Percentiles rank a stretch among this genome's conserved stretches.
These are phyloP conservation scores for Ibidorhyncha struthersii DNA, from an alignment of 2,113 vertebrate species.

Conservation along the genomic window DNA sequence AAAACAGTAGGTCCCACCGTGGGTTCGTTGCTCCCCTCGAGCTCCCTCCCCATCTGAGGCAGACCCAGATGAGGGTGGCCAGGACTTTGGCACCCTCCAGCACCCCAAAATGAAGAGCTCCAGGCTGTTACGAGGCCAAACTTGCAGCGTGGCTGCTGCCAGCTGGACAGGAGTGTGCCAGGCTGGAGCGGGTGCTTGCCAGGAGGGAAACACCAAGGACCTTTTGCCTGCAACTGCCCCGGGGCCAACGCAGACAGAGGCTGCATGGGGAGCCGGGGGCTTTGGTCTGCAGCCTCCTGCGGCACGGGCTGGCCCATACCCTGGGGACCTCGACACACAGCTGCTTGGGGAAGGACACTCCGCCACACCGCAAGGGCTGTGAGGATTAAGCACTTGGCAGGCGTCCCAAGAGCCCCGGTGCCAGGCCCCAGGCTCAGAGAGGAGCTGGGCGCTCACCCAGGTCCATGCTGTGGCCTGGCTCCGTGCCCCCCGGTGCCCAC, in stretches of 20 bases:
- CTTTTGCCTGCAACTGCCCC: not conserved
- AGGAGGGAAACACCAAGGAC: not conserved
- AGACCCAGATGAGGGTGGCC: not conserved
- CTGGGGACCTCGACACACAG: not conserved
- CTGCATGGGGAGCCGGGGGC: not conserved
- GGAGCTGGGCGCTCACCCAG: not conserved
- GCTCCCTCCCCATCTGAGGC: not conserved
- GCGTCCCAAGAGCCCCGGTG: accelerated
- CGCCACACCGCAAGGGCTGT: accelerated
- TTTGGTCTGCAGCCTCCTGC: not conserved
- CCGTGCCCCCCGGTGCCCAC: not conserved
- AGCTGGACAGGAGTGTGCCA: not conserved
- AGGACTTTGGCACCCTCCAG: not conserved
- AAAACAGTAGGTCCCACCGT: not conserved
- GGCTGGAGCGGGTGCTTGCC: not conserved
- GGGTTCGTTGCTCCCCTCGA: not conserved
- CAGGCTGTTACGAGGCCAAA: not conserved
- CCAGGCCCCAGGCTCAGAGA: not conserved
- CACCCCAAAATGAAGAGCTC: not conserved
- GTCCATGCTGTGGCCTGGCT: accelerated
- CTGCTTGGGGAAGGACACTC: not conserved
- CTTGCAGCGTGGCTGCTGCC: not conserved
- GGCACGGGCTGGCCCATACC: accelerated
- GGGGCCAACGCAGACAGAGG: too few relatives aligned
- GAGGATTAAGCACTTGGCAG: not conserved